Evolutionary conservation across 2,888 invertebrate species (phyloP), one percentile per base, ranked within the genome.

Genomic region (Notocelia uddmanniana): DNA sequence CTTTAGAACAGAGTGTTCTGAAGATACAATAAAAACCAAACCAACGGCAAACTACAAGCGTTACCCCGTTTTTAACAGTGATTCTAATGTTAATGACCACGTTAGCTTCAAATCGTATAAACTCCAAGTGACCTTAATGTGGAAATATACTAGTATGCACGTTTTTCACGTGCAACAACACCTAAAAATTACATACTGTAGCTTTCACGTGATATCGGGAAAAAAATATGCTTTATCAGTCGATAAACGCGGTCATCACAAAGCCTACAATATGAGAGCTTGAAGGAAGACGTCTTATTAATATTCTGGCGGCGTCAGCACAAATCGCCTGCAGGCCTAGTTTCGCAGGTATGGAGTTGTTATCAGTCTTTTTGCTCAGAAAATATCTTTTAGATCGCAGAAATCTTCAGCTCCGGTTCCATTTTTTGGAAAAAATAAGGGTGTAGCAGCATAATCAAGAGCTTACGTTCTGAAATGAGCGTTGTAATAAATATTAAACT

Each of bases 221-320:
- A 45, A 45, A 45, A 45, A 45, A n/a, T n/a, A 45, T n/a, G 45
- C 45, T 45, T 45, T n/a, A 45, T 45, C 8, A 45, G 45, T 15
- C 45, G 45, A 45, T 45, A 45, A 45, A 45, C 45, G 45, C 45
- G 45, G 8, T 13, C 45, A 45, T 45, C 45, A 45, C n/a, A 41
- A n/a, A 41, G 45, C 45, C 8, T 31, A 48, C 48, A 15, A 31
- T n/a, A 45, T 68, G n/a, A 18, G 19, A 48, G 19, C 19, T 31
- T 50, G 34, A 58, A 48, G 48, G 18, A 6, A 52, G 26, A 54
- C n/a, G 60, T 45, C 54, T 18, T 21, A 69, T 69, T 45, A 62
- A 54, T 69, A 69, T 69, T 69, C 68, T 26, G 19, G 23, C 41
- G 0, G 23, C 41, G 68, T 52, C 59, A 60, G 59, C 68, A 18